Percentiles rank a stretch among this genome's conserved stretches.
Evolutionary conservation across 2,113 vertebrate genomes (phyloP).

Genomic region (Xiphophorus couchianus): DNA sequence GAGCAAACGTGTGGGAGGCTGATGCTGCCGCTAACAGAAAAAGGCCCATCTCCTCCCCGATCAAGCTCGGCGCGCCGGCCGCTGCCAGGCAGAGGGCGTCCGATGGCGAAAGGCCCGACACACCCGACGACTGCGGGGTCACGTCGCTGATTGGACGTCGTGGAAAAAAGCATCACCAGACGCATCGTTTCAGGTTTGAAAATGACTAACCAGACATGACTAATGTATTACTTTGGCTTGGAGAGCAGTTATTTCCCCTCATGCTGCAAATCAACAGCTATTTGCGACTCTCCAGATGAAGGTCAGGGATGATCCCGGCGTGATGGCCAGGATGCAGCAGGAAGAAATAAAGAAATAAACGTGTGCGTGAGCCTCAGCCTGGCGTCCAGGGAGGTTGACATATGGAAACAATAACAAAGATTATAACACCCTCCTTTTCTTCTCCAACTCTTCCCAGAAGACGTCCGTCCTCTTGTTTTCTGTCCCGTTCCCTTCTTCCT

Average conservation of each 20-base stretch:
- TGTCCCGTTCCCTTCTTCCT: conserved; percentile 52
- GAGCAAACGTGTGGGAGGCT: conserved; percentile 57
- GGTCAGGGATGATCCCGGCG: conserved; percentile 62
- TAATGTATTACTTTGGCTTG: conserved; percentile 43
- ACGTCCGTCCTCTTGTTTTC: conserved; percentile 44
- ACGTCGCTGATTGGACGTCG: conserved; percentile 53
- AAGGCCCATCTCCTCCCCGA: too few species aligned
- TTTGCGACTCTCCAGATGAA: conserved; percentile 60
- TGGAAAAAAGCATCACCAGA: conserved; percentile 47
- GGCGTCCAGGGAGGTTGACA: conserved; percentile 53
- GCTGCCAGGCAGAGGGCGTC: conserved; percentile 53
- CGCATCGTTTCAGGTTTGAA: conserved; percentile 57
- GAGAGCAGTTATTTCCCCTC: conserved; percentile 43
- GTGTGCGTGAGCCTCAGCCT: conserved; percentile 24
- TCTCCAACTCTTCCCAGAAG: conserved; percentile 74
- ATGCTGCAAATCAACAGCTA: conserved; percentile 61
- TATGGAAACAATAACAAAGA: conserved; percentile 71
- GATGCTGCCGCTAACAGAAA: conserved; percentile 20
- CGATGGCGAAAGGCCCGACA: conserved; percentile 54
- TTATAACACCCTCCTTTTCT: conserved; percentile 52
- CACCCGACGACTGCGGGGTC: conserved; percentile 64
- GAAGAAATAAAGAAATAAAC: conserved; percentile 3
- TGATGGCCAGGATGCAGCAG: conserved; percentile 41
- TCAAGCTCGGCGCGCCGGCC: conserved; percentile 22
- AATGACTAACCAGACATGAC: conserved; percentile 60